Evolutionary conservation across 2,888 invertebrate species (phyloP), one percentile per base, ranked within the genome.

Genomic region (Kryphioiulus occultus): DNA sequence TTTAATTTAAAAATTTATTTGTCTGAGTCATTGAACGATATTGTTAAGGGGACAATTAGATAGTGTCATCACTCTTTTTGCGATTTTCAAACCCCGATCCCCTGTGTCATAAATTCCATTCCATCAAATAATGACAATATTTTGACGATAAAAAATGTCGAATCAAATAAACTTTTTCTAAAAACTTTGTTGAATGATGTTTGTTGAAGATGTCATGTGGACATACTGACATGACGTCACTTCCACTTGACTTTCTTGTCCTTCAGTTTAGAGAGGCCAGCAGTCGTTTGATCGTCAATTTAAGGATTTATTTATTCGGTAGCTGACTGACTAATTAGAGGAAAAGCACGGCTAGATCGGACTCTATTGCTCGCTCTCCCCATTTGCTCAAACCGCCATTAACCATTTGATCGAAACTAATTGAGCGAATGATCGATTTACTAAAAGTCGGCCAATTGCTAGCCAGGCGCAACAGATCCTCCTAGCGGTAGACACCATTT

Each of bases 341-440:
- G 68, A 68, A 68, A 68, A 68, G 68, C 68, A 10, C 22, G 26
- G 68, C 26, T 4, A 68, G 26, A 68, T 22, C 10, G 26, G 68
- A 68, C 7, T 22, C 26, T 39, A 9, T 3, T 68, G 68, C 10
- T 68, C 68, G 68, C 5, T 3, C 68, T 68, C 68, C 68, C 68
- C 68, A 68, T 68, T 68, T 68, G 68, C 68, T 68, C 68, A 22
- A 68, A 68, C 26, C 68, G 26, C 68, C 26, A 68, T 68, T 68
- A 68, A 68, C 68, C 26, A 68, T 68, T 68, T 68, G 68, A 68
- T 68, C 68, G 68, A 7, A 9, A 68, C 26, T 68, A 68, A 68
- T 68, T 68, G 68, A 68, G 68, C 68, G 68, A 68, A 68, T 68
- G 68, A 68, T 68, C 68, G 68, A 68, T 68, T 68, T 68, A 68